Base-by-base conservation (phyloP, 2,797 vertebrate species). In the Oophaga sylvatica region DNA sequence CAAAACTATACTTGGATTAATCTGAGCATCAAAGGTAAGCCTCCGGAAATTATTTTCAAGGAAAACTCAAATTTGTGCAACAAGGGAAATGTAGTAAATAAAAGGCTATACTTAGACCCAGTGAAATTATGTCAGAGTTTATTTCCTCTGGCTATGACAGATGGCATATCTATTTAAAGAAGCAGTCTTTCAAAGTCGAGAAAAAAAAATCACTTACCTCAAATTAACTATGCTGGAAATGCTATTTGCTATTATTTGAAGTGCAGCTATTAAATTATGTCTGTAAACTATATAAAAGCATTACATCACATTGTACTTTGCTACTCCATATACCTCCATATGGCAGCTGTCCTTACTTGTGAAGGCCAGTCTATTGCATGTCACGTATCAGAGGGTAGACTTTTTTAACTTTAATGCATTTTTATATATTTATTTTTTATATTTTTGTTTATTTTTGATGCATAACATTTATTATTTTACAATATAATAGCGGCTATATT, bases 91-190 rank as follows among this genome's bases (percentile, higher is more conserved):
- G 53, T 81, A 86, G 83, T 89, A 89, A 86, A 89, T 89, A 86
- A 86, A 82, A 71, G 67, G 31, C 84, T 89, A 86, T 82, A 82
- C 60, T 89, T 86, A 86, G 88, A 81, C 48, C 31, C 15, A 22
- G 22, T 78, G 71, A 31, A 83, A 82, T 86, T 86, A 86, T 86
- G 88, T 89, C 84, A 89, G 62, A n/a, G 60, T 86, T 78, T 67
- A 80, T 62, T 84, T 76, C 88, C 88, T 67, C 71, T 53, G 62
- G 84, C 84, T 59, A 82, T 71, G 80, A 83, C 88, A 89, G 88
- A 89, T 89, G 88, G 88, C 35, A 53, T 16, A 81, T 89, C 88
- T 89, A 89, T 89, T 89, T 86, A 89, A 78, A 86, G 88, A 85
- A 70, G 62, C 62, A 78, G 79, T 78, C 79, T 81, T 53, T 78